These are phyloP conservation scores for Drosophila borealis DNA, from an alignment of 2,888 invertebrate species.

Conservation along the genomic window DNA sequence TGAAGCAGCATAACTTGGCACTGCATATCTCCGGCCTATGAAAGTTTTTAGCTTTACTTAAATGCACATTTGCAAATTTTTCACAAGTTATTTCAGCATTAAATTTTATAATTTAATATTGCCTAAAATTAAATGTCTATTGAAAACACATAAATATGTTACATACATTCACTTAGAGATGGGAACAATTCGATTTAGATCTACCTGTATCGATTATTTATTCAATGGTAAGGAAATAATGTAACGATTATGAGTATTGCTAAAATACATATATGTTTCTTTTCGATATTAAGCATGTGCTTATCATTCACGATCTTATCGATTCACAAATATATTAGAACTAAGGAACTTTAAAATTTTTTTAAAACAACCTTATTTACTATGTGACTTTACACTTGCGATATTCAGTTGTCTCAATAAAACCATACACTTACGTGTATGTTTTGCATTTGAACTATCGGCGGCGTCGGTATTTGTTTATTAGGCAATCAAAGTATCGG, in stretches of 20 bases:
- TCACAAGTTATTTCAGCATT: slow-evolving; percentile 34
- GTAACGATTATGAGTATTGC: background rate
- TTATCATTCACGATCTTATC: no score
- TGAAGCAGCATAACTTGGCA: slow-evolving; percentile 41
- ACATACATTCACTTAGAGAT: slow-evolving; percentile 23
- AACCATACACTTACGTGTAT: no score
- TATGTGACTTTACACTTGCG: no score
- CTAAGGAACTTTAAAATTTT: no score
- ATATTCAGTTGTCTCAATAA: no score
- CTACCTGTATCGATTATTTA: background rate
- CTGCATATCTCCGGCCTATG: slow-evolving; percentile 44
- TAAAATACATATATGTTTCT: background rate
- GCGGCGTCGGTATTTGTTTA: no score
- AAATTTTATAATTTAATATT: slow-evolving; percentile 51
- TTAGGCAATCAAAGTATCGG: no score
- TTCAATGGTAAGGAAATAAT: background rate
- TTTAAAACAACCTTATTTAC: no score
- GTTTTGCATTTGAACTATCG: no score
- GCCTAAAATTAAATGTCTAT: slow-evolving; percentile 59
- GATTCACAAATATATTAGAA: no score
- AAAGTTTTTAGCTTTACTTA: slow-evolving; percentile 29
- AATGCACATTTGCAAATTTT: slow-evolving; percentile 58
- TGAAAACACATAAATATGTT: slow-evolving; percentile 48
- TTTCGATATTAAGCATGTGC: no score
- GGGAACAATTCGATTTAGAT: background rate